These are phyloP conservation scores for Gouania willdenowi DNA, from an alignment of 2,797 vertebrate genomes.

Conservation along the genomic window DNA sequence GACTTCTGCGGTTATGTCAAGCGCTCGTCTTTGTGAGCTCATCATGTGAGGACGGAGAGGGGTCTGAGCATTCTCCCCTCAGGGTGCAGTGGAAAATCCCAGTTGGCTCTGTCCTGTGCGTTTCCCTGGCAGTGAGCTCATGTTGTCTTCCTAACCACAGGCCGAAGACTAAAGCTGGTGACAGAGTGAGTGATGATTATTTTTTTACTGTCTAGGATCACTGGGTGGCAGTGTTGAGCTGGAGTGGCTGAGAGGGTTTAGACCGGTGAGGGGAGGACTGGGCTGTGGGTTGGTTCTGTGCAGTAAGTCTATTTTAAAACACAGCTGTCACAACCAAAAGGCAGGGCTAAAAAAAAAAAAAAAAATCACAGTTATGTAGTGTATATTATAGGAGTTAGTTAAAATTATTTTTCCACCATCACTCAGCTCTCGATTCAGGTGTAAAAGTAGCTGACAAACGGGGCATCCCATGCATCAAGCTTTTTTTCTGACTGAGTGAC, in stretches of 20 bases:
- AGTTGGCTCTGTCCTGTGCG: slow-evolving; percentile 36
- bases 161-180: slow-evolving; percentile 22
- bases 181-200: slow-evolving; percentile 1
- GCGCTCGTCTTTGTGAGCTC: slow-evolving; percentile 43
- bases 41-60: slow-evolving; percentile 13
- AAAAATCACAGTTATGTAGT: too few relatives aligned
- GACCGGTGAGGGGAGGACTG: neutral
- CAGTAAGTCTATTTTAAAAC: slow-evolving; percentile 9
- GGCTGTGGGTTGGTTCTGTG: neutral
- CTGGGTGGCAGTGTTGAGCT: slow-evolving; percentile 80
- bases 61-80: slow-evolving; percentile 26
- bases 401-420: neutral
- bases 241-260: slow-evolving; percentile 22
- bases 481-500: slow-evolving; percentile 35
- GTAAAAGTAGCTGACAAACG: slow-evolving; percentile 13
- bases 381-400: too few relatives aligned
- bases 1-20: slow-evolving; percentile 12
- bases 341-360: too few relatives aligned
- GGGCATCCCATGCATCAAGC: neutral
- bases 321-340: neutral
- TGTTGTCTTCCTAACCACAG: slow-evolving; percentile 55
- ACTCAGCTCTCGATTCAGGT: slow-evolving; percentile 22
- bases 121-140: slow-evolving; percentile 68
- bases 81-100: slow-evolving; percentile 69
- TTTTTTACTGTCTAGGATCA: slow-evolving; percentile 25